Conservation (phyloP, 2,113 vertebrate species). For the Scomber scombrus region DNA sequence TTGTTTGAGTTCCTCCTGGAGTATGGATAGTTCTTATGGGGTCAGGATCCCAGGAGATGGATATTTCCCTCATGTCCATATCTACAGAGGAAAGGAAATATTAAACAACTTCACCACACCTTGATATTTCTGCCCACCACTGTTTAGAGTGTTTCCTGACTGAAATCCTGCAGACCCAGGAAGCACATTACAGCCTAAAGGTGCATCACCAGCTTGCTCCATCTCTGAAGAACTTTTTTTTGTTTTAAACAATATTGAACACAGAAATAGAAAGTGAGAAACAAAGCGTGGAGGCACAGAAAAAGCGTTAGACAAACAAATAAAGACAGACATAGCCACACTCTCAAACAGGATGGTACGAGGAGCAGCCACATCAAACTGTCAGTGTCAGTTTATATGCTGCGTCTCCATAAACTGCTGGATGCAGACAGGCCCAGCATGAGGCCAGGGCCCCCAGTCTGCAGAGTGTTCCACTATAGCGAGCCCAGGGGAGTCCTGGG, state of each 20-base stretch:
- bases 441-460: conserved; percentile 62
- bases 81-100: conserved; percentile 81
- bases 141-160: conserved; percentile 79
- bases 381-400: conserved; percentile 79
- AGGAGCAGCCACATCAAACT: conserved; percentile 68
- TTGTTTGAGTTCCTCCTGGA: conserved; percentile 86
- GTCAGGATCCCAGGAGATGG: conserved; percentile 79
- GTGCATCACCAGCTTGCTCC: conserved; percentile 60
- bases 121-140: conserved; percentile 70
- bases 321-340: conserved; percentile 32
- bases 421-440: conserved; percentile 79
- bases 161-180: conserved; percentile 73
- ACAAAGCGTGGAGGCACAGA: conserved; percentile 2
- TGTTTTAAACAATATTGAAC: conserved; percentile 26
- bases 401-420: conserved; percentile 80
- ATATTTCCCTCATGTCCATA: conserved; percentile 78
- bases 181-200: conserved; percentile 63
- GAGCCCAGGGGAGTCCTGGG: conserved; percentile 74
- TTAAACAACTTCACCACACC: conserved; percentile 71
- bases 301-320: conserved; percentile 59
- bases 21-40: conserved; percentile 78
- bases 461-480: conserved; percentile 67
- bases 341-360: conserved; percentile 57
- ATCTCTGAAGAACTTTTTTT: conserved; percentile 64
- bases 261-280: conserved; percentile 42